Conservation (phyloP, 2,797 vertebrate species). For the Sebastes cheni region DNA sequence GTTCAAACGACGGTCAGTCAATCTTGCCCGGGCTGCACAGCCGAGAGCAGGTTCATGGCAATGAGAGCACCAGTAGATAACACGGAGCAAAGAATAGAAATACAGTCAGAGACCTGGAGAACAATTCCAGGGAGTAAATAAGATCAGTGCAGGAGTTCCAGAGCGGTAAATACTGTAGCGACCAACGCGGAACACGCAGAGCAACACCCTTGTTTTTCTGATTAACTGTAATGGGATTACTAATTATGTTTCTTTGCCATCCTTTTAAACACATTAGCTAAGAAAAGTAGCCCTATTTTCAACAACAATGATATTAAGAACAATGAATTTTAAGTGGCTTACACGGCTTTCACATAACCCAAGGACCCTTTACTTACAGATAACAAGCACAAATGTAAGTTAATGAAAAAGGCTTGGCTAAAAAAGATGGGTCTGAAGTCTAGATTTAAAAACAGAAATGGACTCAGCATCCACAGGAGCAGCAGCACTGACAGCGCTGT, state of each 20-base stretch:
- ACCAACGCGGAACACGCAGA: fast-evolving
- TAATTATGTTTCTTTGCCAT: background rate
- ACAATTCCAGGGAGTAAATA: background rate
- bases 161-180: background rate
- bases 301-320: background rate
- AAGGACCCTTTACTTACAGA: background rate
- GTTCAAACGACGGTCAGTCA: conserved; percentile 27
- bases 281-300: background rate
- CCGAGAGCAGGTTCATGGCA: background rate
- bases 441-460: background rate
- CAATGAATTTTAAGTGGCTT: background rate
- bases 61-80: background rate
- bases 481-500: background rate
- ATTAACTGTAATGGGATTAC: background rate
- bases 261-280: background rate
- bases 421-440: background rate
- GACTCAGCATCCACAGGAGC: background rate
- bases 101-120: background rate
- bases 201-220: background rate
- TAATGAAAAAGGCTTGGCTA: background rate
- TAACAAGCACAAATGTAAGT: background rate
- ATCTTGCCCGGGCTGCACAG: background rate
- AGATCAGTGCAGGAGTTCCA: background rate
- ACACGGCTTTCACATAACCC: background rate
- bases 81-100: background rate